phyloP scores from a whole-genome alignment of 2,113 vertebrate species.

The Mustela lutreola region DNA sequence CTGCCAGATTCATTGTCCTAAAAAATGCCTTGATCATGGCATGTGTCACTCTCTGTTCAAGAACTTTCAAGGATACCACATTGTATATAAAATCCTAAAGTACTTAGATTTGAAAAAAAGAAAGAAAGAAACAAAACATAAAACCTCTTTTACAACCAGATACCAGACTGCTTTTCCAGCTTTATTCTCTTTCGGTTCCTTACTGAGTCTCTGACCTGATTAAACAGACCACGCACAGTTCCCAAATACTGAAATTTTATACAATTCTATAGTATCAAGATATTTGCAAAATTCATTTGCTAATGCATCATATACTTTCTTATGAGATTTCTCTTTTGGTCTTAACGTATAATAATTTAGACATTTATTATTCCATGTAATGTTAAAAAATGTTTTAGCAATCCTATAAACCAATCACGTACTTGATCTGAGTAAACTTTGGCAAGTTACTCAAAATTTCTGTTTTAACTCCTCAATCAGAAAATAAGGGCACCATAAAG shows the following conservation, averaged over 20 bases:
- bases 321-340: neutral
- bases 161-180: neutral
- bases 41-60: neutral
- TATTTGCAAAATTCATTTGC: neutral
- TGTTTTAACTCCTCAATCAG: slow-evolving; percentile 1
- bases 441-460: neutral
- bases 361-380: neutral
- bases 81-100: neutral
- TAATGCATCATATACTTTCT: neutral
- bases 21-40: neutral
- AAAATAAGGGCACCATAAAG: neutral
- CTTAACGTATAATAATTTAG: slow-evolving; percentile 20
- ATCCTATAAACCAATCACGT: neutral
- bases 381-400: neutral
- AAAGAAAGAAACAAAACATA: too few relatives aligned
- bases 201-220: neutral
- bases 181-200: neutral
- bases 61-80: neutral
- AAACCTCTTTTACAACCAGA: neutral
- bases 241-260: neutral
- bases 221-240: neutral
- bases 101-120: neutral
- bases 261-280: neutral
- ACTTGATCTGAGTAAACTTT: neutral
- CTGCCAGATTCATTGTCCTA: slow-evolving; percentile 47